A percentile compares a stretch with the other conserved stretches of the same genome.
Evolutionary conservation across 1,140 invertebrate species (phyloP).

Genomic region (Brachionus angularis): DNA sequence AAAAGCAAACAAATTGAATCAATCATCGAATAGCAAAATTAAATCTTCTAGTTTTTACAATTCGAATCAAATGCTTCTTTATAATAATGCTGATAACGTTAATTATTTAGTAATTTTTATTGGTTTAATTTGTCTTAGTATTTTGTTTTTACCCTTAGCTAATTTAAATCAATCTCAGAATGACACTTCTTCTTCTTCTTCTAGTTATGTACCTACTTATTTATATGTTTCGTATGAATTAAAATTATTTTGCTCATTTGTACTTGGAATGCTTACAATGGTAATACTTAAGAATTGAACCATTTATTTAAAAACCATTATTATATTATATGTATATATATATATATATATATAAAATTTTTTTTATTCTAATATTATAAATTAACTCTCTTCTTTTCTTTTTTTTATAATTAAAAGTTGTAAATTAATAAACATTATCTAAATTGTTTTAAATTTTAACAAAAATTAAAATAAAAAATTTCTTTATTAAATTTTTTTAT

Average conservation of each 20-base stretch:
- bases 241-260: conserved; percentile 39
- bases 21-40: not conserved
- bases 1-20: too few species aligned
- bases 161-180: not conserved
- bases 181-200: too few species aligned
- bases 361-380: too few species aligned
- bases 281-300: conserved; percentile 35
- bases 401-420: too few species aligned
- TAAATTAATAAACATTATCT: too few species aligned
- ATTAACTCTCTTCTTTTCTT: too few species aligned
- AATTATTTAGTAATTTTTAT: conserved; percentile 38
- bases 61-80: too few species aligned
- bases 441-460: too few species aligned
- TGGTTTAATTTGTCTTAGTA: conserved; percentile 28
- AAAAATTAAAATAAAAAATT: too few species aligned
- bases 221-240: conserved; percentile 21
- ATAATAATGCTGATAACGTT: conserved; percentile 28
- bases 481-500: conserved; percentile 4
- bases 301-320: not conserved
- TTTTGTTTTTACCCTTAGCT: conserved; percentile 18
- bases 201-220: not conserved
- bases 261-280: conserved; percentile 41
- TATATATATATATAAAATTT: too few species aligned
- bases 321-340: not conserved
- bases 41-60: too few species aligned